Base-by-base conservation (phyloP, 1,140 invertebrate genomes). In the Drosophila pandora region DNA sequence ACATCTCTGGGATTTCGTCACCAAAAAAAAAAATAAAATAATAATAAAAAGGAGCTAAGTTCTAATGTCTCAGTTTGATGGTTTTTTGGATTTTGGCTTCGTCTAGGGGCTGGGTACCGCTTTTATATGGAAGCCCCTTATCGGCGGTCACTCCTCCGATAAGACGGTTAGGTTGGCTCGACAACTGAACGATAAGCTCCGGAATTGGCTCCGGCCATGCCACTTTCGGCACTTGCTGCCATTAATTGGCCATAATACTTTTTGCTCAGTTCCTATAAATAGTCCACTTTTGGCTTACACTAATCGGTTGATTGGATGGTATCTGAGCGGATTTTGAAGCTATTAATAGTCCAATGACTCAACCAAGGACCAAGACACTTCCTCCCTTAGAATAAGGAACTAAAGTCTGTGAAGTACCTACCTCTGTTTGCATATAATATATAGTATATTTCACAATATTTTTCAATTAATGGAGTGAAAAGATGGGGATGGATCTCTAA, bases 101-200 rank as follows among this genome's bases (percentile, higher is more conserved):
- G 56, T 32, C 67, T 48, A 32, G 30, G 43, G 17, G 28, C 52
- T 4, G 67, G 8, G 41, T 57, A 13, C 34, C 34, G 34, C 73
- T 83, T 82, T 54, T 83, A 83, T 83, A 83, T 70, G 43, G 30
- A 23, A 17, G 17, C 17, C 64, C 58, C 62, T 83, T 83, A 83
- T 83, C 79, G 76, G 30, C 80, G 79, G 76, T 84, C 79, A 84
- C 80, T 56, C 69, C 41, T 6, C 37, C 52, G 79, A 82, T 82
- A 82, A 82, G 79, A 23, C 59, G 79, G 25, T 25, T 21, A 17
- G 17, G 17, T 17, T 55, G 69, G 52, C 55, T 34, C 71, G 65
- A 76, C 72, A 63, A 79, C 76, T 83, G 79, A 79, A 83, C 79
- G 79, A 83, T 83, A 83, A 83, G 79, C 76, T 67, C 49, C 37